Evolutionary conservation across 2,797 vertebrate genomes (phyloP), one percentile per base, ranked within the genome.

Genomic region (Coendou prehensilis): DNA sequence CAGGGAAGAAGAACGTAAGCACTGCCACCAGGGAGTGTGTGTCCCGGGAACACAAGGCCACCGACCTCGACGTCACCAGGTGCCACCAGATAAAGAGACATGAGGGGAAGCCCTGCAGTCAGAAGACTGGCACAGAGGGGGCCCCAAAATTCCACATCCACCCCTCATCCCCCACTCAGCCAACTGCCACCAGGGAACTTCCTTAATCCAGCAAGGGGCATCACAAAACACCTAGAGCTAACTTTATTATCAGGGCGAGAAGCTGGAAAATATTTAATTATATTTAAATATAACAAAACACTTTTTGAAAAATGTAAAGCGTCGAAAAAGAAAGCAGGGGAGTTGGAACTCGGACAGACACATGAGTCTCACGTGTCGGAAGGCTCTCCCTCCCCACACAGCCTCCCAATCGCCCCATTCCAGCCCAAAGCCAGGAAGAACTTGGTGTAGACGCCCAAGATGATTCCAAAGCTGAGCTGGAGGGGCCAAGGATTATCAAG

Each of bases 281-380:
- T 63, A 63, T 47, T 10, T 63, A 47, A 81, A 61, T n/a, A 50
- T 37, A 83, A 75, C 18, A 86, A 73, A 76, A 69, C 54, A 64
- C 81, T 41, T 26, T 45, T 50, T 75, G 33, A 59, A 76, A 91
- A 88, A 28, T 54, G 28, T 37, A 64, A 80, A 80, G 26, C 28
- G 56, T 75, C 28, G 47, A 79, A 45, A 75, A 88, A 59, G 71
- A 47, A 90, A 95, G 45, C 41, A 82, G 76, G 45, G n/a, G 89
- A 80, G 45, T 20, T 4, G 30, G 61, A 86, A 30, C 59, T 45
- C 56, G 20, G 37, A 57, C 61, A 57, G 20, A 71, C 37, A 30
- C 6, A 83, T 8, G 63, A 9, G 17, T 15, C 52, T 84, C 33
- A 9, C 33, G 26, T 37, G 8, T 13, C 45, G 13, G 47, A 87